Evolutionary conservation across 2,797 vertebrate genomes (phyloP).

Genomic region (Protosalanx chinensis): DNA sequence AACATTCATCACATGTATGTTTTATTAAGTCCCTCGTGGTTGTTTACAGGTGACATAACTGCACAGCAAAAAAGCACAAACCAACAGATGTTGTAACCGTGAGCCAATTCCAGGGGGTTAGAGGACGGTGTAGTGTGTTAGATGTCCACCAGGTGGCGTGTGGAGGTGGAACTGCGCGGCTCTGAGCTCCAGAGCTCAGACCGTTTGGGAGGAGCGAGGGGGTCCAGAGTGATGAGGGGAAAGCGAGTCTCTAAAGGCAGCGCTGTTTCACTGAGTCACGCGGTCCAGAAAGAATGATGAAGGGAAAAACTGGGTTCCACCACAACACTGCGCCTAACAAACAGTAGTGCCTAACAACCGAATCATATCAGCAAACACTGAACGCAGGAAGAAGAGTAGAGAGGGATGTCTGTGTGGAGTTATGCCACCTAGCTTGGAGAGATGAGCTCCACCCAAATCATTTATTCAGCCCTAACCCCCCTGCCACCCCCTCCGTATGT

Average conservation of each 20-base stretch:
- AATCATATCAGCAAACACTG: too few relatives aligned
- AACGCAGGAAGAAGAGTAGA: conserved; percentile 16
- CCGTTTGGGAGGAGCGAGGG: conserved; percentile 36
- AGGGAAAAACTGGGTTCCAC: conserved; percentile 1
- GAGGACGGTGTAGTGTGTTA: conserved; percentile 24
- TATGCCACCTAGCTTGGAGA: conserved; percentile 25
- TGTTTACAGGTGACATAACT: not conserved
- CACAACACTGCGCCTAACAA: not conserved
- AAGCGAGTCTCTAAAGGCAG: conserved; percentile 26
- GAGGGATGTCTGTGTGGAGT: conserved; percentile 1
- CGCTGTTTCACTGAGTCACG: conserved; percentile 20
- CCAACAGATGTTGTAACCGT: conserved; percentile 28
- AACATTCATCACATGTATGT: conserved; percentile 50
- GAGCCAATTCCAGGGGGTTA: conserved; percentile 9
- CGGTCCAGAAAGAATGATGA: not conserved
- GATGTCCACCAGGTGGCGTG: conserved; percentile 66
- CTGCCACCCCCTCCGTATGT: conserved; percentile 1
- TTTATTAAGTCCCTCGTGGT: conserved; percentile 1
- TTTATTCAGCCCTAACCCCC: conserved; percentile 39
- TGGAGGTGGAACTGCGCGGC: conserved; percentile 34
- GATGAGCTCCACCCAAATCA: conserved; percentile 59
- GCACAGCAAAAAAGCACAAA: conserved; percentile 12
- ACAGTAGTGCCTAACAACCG: conserved; percentile 7
- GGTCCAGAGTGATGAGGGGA: conserved; percentile 24
- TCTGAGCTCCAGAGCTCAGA: conserved; percentile 16